Conservation (phyloP, 2,113 vertebrate genomes). For the Amazona vittata region DNA sequence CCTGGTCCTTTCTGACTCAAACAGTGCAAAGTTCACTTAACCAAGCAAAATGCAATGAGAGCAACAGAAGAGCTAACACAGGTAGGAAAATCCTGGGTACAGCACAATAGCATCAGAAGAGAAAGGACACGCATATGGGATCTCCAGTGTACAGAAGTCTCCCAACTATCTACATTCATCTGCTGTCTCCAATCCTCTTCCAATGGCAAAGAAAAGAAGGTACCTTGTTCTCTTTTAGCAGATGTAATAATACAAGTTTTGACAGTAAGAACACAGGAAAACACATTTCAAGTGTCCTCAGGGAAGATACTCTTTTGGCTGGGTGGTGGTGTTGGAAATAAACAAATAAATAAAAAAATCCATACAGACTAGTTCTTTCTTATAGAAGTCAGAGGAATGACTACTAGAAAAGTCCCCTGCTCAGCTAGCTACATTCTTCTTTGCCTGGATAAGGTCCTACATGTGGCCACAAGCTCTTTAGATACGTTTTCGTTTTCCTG, state of each 20-base stretch:
- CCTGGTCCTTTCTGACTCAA: constrained; percentile 37
- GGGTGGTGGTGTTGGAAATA: not conserved
- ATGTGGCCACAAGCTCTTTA: not conserved
- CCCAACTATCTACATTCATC: not conserved
- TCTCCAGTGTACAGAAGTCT: not conserved
- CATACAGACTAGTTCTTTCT: not conserved
- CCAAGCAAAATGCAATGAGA: not conserved
- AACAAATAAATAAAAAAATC: not conserved
- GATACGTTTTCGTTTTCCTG: not conserved
- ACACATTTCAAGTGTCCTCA: not conserved
- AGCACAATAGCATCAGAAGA: not conserved
- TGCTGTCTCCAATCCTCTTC: not conserved
- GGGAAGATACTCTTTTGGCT: not conserved
- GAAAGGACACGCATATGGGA: not conserved
- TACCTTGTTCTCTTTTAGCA: not conserved
- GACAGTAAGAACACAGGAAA: not conserved
- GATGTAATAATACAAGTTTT: not conserved
- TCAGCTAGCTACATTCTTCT: not conserved
- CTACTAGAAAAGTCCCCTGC: not conserved
- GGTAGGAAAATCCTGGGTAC: not conserved
- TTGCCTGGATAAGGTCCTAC: not conserved
- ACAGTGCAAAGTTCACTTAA: constrained; percentile 14
- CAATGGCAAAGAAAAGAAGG: not conserved
- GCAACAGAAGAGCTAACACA: constrained; percentile 11
- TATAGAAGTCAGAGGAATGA: not conserved